phyloP scores from a whole-genome alignment of 2,888 invertebrate species.

The Metalampra italica region DNA sequence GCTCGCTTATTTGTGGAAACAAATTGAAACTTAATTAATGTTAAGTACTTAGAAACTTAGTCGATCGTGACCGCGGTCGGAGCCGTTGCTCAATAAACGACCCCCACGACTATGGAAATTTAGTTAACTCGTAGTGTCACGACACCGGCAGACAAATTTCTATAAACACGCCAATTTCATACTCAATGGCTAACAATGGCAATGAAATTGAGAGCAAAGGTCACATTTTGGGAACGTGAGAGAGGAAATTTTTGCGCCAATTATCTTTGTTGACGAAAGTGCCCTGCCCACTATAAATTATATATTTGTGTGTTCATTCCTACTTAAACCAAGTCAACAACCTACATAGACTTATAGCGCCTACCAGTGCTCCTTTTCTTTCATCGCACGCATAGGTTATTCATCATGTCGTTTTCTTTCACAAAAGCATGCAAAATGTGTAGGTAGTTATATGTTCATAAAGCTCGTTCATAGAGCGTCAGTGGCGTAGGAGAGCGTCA shows the following conservation, averaged over 20 bases:
- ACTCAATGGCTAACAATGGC: slow-evolving; percentile 43
- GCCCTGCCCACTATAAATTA: not conserved
- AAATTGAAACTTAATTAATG: slow-evolving; percentile 35
- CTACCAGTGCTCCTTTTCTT: too few relatives aligned
- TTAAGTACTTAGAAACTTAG: slow-evolving; percentile 30
- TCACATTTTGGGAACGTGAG: slow-evolving; percentile 32
- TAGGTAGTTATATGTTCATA: too few relatives aligned
- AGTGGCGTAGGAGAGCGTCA: too few relatives aligned
- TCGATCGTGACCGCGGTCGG: slow-evolving; percentile 33
- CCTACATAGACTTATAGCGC: too few relatives aligned
- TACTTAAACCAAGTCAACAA: too few relatives aligned
- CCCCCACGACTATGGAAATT: slow-evolving; percentile 58
- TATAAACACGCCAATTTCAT: slow-evolving; percentile 46
- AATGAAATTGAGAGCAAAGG: slow-evolving; percentile 39
- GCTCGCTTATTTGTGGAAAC: slow-evolving; percentile 24
- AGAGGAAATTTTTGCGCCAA: slow-evolving; percentile 14
- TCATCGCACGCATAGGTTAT: too few relatives aligned
- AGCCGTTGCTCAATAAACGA: slow-evolving; percentile 40
- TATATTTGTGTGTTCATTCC: too few relatives aligned
- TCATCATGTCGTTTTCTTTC: too few relatives aligned
- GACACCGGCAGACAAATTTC: slow-evolving; percentile 39
- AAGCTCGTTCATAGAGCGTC: too few relatives aligned
- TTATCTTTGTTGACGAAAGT: not conserved
- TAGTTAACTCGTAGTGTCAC: slow-evolving; percentile 47
- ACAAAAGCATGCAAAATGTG: too few relatives aligned